Conservation (phyloP, 2,888 invertebrate genomes). For the Carpatolechia fugitivella region DNA sequence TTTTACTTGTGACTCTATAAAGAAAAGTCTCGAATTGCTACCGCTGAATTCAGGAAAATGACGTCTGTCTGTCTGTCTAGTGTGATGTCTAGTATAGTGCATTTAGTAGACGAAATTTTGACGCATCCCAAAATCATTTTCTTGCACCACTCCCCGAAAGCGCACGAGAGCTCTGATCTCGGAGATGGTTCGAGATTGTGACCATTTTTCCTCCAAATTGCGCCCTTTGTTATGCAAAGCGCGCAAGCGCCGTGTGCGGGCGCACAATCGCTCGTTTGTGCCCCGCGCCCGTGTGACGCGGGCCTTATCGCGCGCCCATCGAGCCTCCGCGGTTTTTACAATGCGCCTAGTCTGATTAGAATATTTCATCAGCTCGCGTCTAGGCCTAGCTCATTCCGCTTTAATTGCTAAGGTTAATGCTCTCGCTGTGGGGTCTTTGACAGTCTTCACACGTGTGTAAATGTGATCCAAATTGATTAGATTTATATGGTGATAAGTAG, state of each 20-base stretch:
- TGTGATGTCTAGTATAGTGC: too few relatives aligned
- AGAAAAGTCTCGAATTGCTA: too few relatives aligned
- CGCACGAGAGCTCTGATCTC: conserved; percentile 42
- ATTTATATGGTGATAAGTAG: background rate
- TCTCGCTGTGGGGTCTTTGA: conserved; percentile 7
- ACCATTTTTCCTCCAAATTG: conserved; percentile 78
- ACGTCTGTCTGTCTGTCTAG: too few relatives aligned
- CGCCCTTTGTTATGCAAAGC: conserved; percentile 78
- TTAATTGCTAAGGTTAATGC: conserved; percentile 47
- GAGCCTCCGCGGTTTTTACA: conserved; percentile 58
- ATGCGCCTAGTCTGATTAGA: conserved; percentile 71
- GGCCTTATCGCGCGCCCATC: conserved; percentile 52
- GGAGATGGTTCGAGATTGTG: conserved; percentile 65
- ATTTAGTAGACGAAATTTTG: too few relatives aligned
- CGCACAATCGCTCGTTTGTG: conserved; percentile 64
- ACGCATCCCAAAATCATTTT: too few relatives aligned
- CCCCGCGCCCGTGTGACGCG: conserved; percentile 56
- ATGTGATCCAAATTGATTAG: background rate
- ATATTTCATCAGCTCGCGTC: conserved; percentile 69
- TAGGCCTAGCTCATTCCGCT: conserved; percentile 49
- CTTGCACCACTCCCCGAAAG: conserved; percentile 24
- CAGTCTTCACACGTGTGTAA: conserved; percentile 7
- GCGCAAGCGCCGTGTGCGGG: conserved; percentile 76
- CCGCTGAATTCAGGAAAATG: too few relatives aligned
- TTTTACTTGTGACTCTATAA: too few relatives aligned